Evolutionary conservation across 2,888 invertebrate species (phyloP).

Genomic region (Therioaphis trifolii): DNA sequence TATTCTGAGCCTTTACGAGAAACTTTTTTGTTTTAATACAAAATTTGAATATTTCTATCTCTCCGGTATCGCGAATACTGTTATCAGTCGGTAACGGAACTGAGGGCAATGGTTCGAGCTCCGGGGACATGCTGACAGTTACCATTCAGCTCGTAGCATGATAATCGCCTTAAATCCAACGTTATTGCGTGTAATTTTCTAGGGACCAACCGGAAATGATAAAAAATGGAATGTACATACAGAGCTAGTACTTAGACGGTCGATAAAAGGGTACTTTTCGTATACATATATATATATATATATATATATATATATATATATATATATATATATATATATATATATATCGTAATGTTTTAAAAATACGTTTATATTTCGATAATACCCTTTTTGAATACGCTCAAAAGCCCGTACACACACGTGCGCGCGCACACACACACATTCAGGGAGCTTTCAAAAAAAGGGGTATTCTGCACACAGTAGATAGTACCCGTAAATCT

Average conservation of each 20-base stretch:
- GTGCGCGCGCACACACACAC: background rate
- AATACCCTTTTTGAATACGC: slow-evolving; percentile 9
- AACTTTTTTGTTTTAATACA: no score
- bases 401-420: background rate
- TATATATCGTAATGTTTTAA: background rate
- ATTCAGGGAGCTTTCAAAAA: background rate
- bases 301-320: no score
- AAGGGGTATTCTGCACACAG: background rate
- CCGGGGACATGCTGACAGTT: background rate
- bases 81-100: slow-evolving; percentile 4
- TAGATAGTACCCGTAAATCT: background rate
- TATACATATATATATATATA: no score
- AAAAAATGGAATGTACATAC: background rate
- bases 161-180: slow-evolving; percentile 28
- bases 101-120: background rate
- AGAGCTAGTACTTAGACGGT: background rate
- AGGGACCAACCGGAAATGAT: slow-evolving; percentile 29
- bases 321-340: no score
- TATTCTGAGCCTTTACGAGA: no score
- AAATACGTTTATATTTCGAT: slow-evolving; percentile 29
- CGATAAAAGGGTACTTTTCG: background rate
- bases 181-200: slow-evolving; percentile 38
- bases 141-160: slow-evolving; percentile 4
- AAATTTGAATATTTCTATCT: no score
- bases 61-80: background rate